A percentile compares a stretch with the other conserved stretches of the same genome.
Evolutionary conservation across 2,113 vertebrate species (phyloP).

Genomic region (Tympanuchus pallidicinctus): DNA sequence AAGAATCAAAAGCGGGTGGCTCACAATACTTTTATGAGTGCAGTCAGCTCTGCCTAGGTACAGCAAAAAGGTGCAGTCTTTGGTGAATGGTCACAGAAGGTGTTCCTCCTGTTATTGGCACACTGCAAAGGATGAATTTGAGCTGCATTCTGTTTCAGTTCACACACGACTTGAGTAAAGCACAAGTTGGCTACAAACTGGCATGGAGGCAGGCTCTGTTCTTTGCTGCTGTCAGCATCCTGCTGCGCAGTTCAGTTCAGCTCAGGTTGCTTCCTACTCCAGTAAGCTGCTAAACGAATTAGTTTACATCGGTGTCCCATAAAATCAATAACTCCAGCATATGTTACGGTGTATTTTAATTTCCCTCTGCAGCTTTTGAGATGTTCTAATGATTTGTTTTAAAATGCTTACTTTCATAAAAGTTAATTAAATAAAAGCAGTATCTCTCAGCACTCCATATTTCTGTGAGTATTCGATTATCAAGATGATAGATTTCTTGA

Average conservation of each 20-base stretch:
- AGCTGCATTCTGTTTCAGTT: background rate
- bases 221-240: background rate
- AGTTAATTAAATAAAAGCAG: slow-evolving; percentile 64
- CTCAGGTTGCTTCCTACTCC: slow-evolving; percentile 6
- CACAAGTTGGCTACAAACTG: background rate
- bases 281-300: slow-evolving; percentile 23
- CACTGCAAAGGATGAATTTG: background rate
- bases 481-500: slow-evolving; percentile 39
- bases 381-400: slow-evolving; percentile 42
- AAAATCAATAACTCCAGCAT: slow-evolving; percentile 14
- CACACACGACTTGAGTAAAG: background rate
- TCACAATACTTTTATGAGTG: background rate
- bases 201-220: background rate
- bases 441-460: background rate
- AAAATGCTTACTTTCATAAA: slow-evolving; percentile 33
- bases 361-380: slow-evolving; percentile 24
- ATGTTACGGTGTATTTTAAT: background rate
- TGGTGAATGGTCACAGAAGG: background rate
- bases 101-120: background rate
- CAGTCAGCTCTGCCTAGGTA: background rate
- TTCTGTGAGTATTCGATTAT: slow-evolving; percentile 34
- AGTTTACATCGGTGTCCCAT: slow-evolving; percentile 13
- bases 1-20: background rate
- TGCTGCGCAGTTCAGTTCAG: slow-evolving; percentile 12
- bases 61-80: background rate